Evolutionary conservation across 2,113 vertebrate species (phyloP).

Genomic region (Aldabrachelys gigantea): DNA sequence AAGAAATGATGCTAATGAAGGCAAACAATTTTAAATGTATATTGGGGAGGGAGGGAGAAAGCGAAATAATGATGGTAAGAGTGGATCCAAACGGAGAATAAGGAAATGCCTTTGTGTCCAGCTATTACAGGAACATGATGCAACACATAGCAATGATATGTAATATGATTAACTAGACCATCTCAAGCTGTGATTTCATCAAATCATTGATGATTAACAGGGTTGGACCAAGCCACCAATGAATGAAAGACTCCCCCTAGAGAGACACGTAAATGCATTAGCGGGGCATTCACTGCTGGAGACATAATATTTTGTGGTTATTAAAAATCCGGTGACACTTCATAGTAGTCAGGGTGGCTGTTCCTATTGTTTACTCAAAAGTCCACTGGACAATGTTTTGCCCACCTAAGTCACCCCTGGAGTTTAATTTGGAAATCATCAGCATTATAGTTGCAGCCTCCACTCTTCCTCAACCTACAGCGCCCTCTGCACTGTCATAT

Average conservation of each 20-base stretch:
- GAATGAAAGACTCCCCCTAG: neutral
- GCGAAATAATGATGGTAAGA: neutral
- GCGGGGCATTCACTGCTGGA: neutral
- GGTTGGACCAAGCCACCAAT: neutral
- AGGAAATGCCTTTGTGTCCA: neutral
- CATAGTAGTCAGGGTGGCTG: neutral
- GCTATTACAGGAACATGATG: neutral
- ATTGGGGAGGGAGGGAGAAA: neutral
- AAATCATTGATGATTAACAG: neutral
- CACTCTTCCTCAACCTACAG: neutral
- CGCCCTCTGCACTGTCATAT: neutral
- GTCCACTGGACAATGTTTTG: neutral
- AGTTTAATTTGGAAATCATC: neutral
- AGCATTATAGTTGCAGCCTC: neutral
- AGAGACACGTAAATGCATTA: neutral
- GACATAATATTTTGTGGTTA: neutral
- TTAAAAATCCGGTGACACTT: neutral
- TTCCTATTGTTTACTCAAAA: neutral
- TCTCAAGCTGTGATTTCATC: neutral
- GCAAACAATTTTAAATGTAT: conserved; percentile 8
- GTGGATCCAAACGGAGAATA: neutral
- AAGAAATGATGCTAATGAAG: conserved; percentile 42
- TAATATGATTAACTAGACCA: neutral
- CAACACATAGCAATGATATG: neutral
- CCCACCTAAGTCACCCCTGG: neutral